A percentile compares a stretch with the other conserved stretches of the same genome.
Evolutionary conservation across 2,113 vertebrate species (phyloP).

Genomic region (Psittacus erithacus): DNA sequence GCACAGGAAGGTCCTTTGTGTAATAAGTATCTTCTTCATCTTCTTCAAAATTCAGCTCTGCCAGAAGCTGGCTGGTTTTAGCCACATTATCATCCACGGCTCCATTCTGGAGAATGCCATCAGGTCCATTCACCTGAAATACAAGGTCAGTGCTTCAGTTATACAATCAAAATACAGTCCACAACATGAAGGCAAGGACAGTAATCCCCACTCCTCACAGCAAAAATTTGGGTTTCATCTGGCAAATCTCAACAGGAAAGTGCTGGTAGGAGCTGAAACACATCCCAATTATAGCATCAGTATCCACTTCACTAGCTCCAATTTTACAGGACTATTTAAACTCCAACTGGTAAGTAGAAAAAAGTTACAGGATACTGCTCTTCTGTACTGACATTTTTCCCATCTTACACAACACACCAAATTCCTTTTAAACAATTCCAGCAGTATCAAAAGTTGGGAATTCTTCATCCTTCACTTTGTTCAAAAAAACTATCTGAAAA

Average conservation of each 20-base stretch:
- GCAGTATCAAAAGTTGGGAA: not conserved
- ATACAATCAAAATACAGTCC: not conserved
- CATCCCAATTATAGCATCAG: not conserved
- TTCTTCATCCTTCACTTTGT: not conserved
- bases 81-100: conserved; percentile 88
- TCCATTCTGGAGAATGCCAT: conserved; percentile 92
- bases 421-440: not conserved
- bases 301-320: not conserved
- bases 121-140: conserved; percentile 88
- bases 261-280: not conserved
- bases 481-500: not conserved
- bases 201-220: not conserved
- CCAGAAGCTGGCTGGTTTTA: conserved; percentile 93
- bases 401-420: not conserved
- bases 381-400: not conserved
- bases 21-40: conserved; percentile 98
- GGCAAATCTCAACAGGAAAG: not conserved
- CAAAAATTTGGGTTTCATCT: not conserved
- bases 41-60: conserved; percentile 96
- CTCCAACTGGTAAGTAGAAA: not conserved
- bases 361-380: not conserved
- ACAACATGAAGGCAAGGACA: not conserved
- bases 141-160: not conserved
- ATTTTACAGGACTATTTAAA: not conserved
- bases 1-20: conserved; percentile 95